Conservation (phyloP, 2,113 vertebrate genomes). For the Dromaius novaehollandiae region DNA sequence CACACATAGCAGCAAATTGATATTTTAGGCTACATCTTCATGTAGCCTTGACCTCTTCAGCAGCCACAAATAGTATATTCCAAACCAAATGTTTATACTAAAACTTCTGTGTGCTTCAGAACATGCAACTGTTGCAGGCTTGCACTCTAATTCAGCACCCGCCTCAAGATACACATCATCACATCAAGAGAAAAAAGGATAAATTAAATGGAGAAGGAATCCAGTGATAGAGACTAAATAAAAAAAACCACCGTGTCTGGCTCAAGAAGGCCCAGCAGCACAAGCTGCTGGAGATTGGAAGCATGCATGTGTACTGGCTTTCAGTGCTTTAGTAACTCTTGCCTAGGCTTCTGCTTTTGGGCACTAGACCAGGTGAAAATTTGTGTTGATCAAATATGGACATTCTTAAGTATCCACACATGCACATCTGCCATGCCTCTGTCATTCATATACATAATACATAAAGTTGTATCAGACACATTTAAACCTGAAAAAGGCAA, state of each 20-base stretch:
- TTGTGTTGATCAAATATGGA: not conserved
- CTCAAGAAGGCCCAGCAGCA: not conserved
- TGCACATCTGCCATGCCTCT: not conserved
- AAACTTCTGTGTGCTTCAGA: not conserved
- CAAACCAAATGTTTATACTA: not conserved
- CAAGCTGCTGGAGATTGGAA: not conserved
- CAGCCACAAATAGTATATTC: not conserved
- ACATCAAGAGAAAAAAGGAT: not conserved
- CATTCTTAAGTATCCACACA: not conserved
- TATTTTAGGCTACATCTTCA: not conserved
- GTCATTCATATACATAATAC: not conserved
- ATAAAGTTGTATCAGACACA: not conserved
- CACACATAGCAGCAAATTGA: not conserved
- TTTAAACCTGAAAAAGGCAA: not conserved
- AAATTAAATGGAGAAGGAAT: not conserved
- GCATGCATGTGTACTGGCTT: not conserved
- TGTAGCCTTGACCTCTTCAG: accelerated
- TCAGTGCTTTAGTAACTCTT: not conserved
- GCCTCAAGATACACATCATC: not conserved
- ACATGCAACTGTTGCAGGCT: not conserved
- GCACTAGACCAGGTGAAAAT: not conserved
- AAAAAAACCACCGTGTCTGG: not conserved
- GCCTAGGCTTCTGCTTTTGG: not conserved
- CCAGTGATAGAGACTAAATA: not conserved
- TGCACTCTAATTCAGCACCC: not conserved